These are phyloP conservation scores for Tetragonula carbonaria DNA, from an alignment of 2,888 invertebrate species.

Conservation along the genomic window DNA sequence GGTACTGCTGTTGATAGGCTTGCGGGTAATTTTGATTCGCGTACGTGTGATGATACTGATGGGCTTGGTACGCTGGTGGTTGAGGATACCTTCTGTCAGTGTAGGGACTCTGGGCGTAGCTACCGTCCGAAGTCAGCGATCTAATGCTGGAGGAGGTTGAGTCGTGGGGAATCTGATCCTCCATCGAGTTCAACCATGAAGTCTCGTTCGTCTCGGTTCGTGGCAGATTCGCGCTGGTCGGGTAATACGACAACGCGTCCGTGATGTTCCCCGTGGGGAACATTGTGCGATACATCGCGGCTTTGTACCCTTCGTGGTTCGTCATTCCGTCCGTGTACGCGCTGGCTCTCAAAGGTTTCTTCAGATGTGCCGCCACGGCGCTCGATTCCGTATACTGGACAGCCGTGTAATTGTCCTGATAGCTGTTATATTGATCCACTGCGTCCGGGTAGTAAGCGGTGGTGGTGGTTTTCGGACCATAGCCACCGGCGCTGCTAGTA, in stretches of 20 bases:
- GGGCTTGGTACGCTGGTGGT: constrained; percentile 80
- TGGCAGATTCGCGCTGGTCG: constrained; percentile 88
- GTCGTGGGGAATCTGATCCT: constrained; percentile 84
- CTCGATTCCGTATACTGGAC: constrained; percentile 83
- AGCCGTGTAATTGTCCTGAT: constrained; percentile 81
- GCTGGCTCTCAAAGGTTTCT: constrained; percentile 76
- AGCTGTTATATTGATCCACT: constrained; percentile 86
- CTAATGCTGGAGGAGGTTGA: constrained; percentile 86
- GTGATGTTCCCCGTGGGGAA: constrained; percentile 90
- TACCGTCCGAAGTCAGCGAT: constrained; percentile 80
- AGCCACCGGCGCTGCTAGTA: constrained; percentile 88
- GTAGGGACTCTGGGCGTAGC: constrained; percentile 78
- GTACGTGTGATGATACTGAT: constrained; percentile 79
- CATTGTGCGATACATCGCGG: constrained; percentile 87
- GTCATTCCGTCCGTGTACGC: constrained; percentile 85
- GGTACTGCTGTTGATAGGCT: constrained; percentile 80
- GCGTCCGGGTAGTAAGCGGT: constrained; percentile 87
- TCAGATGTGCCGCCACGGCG: constrained; percentile 77
- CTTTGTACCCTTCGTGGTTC: constrained; percentile 88
- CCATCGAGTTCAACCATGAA: constrained; percentile 87
- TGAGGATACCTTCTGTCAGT: constrained; percentile 79
- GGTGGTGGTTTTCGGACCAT: constrained; percentile 86
- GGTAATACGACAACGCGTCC: constrained; percentile 93
- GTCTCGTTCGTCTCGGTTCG: constrained; percentile 86
- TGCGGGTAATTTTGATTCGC: constrained; percentile 79